Evolutionary conservation across 2,113 vertebrate species (phyloP).

Genomic region (Lonchura striata): DNA sequence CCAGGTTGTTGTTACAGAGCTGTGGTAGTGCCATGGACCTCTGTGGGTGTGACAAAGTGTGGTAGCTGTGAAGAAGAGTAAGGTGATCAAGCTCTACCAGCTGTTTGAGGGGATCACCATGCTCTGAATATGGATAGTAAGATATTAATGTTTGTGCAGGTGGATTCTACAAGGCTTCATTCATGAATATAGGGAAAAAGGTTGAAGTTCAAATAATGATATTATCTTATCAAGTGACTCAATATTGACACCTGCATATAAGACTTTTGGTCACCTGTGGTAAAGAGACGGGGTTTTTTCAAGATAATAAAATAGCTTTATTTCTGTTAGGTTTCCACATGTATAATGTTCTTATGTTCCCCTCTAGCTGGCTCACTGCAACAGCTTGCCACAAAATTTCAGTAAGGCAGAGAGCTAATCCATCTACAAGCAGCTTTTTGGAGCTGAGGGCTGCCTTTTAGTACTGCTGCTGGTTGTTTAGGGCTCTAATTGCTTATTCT

Average conservation of each 20-base stretch:
- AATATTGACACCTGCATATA: background rate
- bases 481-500: constrained; percentile 2
- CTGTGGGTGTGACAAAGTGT: background rate
- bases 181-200: background rate
- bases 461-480: background rate
- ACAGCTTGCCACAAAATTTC: constrained; percentile 34
- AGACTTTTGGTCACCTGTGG: background rate
- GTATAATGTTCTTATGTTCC: constrained; percentile 9
- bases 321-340: background rate
- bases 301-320: background rate
- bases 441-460: background rate
- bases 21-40: background rate
- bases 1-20: background rate
- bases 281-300: background rate
- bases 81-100: background rate
- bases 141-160: background rate
- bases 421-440: background rate
- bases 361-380: constrained; percentile 35
- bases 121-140: background rate
- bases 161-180: background rate
- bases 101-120: background rate
- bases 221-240: background rate
- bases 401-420: constrained; percentile 29
- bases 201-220: background rate
- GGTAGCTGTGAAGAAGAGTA: background rate